These are phyloP conservation scores for Leptodactylus fuscus DNA, from an alignment of 2,113 vertebrate species.

Conservation along the genomic window DNA sequence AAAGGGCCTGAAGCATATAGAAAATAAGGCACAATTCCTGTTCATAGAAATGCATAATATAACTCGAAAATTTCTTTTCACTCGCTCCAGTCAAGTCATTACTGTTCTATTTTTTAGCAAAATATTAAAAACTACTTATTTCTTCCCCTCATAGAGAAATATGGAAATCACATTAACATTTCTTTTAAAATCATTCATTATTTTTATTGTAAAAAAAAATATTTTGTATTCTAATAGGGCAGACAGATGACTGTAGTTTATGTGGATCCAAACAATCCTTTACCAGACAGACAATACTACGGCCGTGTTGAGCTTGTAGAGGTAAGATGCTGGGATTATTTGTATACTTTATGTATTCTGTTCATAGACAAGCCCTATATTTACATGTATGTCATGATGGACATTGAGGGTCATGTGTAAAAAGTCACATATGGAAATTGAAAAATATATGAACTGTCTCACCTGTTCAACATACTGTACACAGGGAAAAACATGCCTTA, in stretches of 20 bases:
- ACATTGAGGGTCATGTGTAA: background rate
- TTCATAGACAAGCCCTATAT: too few species aligned
- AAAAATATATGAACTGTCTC: background rate
- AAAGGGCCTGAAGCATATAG: background rate
- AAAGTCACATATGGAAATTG: background rate
- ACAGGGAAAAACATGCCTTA: too few species aligned
- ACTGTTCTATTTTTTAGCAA: too few species aligned
- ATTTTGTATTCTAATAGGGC: constrained; percentile 75
- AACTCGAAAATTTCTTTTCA: too few species aligned
- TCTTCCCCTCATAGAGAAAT: too few species aligned
- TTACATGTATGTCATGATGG: background rate
- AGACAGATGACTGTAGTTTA: constrained; percentile 79
- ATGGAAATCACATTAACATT: too few species aligned
- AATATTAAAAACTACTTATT: too few species aligned
- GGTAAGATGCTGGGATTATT: constrained; percentile 75
- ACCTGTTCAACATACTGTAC: background rate
- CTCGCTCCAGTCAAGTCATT: too few species aligned
- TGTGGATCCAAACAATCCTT: constrained; percentile 74
- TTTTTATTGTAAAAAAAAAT: too few species aligned
- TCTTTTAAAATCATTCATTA: too few species aligned
- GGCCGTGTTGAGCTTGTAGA: constrained; percentile 85
- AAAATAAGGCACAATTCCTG: background rate
- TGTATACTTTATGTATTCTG: background rate
- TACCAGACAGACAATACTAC: constrained; percentile 83
- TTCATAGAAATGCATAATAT: background rate